Evolutionary conservation across 2,113 vertebrate species (phyloP), one percentile per base, ranked within the genome.

Genomic region (Ceyx melanurus): DNA sequence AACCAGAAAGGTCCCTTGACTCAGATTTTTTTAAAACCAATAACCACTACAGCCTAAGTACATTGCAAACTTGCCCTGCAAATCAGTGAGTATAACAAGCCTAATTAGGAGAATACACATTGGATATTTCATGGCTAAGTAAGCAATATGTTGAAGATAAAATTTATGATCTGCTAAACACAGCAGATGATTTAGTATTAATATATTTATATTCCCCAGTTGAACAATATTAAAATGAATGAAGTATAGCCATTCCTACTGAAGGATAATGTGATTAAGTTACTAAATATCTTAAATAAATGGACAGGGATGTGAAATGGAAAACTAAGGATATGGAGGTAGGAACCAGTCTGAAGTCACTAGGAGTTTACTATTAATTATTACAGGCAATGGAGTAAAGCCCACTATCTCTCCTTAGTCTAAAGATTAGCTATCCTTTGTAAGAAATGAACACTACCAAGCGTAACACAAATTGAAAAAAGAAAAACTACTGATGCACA

Each of bases 121-220:
- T 25, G 57, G 54, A 3, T 78, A 71, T 65, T 54, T 78, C 82
- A 82, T 84, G 77, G 40, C 66, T 81, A 90, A 90, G 45, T 21
- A 92, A 92, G 67, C 70, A 94, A 70, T 54, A 70, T 0, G 0
- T 56, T 82, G 51, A 37, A 42, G 68, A 78, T 86, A 85, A 95
- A 94, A 89, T 61, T 89, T 68, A 85, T 87, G 70, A 93, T 43
- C 67, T 86, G 78, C 71, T 90, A 82, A 96, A 90, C 65, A 75
- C 13, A 54, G 89, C 13, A 42, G 57, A 82, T 86, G 79, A 85
- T 84, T 96, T 67, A 76, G 45, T 81, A 78, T 75, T 80, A 86
- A 75, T 75, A 71, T 79, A 25, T 90, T 89, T 81, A 64, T 74
- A 56, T 58, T 91, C 43, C 45, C 71, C 45, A 70, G 51, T 50